Evolutionary conservation across 1,140 invertebrate genomes (phyloP), one percentile per base, ranked within the genome.

Genomic region (Capitella teleta): DNA sequence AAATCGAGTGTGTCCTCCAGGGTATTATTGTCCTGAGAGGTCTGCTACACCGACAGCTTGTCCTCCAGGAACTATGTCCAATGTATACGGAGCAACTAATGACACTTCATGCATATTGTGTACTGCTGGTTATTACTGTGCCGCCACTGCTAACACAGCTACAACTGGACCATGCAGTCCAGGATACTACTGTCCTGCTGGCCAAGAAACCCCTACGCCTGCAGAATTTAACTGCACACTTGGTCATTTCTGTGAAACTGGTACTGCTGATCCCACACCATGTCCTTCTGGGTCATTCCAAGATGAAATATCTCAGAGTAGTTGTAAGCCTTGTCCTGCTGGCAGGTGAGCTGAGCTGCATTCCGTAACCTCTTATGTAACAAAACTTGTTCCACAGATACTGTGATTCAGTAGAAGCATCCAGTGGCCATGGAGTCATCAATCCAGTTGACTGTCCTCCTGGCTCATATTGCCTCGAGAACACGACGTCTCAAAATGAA

Each of bases 181-280:
- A 23, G 61, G 63, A 18, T 68, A 56, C 49, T 68, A 67, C 52
- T 68, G 66, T 41, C 66, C 66, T n/a, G 57, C 56, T 25, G 64
- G 66, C 47, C 63, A 67, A 44, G 49, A 54, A 21, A 57, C 57
- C 19, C 47, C 61, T 21, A 57, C 61, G 16, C 66, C 66, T 23
- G 26, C 43, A 2, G 58, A 61, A 8, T 67, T 58, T 46, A 67
- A 65, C 51, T 68, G 66, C 52, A 64, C 64, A 6, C 41, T 58
- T 18, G 66, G 66, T 28, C 65, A 65, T 40, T 62, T 64, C 47
- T 69, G 66, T 36, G 61, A 63, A 1, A 54, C 49, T 14, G 58
- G 51, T 8, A 56, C 55, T 21, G 57, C 49, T 42, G 37, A 55
- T n/a, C 65, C 63, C 3, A 12, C 59, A 19, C 44, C 58, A 8